Percentiles rank a stretch among this genome's conserved stretches.
Evolutionary conservation across 2,888 invertebrate genomes (phyloP).

Genomic region (Perithous albicinctus): DNA sequence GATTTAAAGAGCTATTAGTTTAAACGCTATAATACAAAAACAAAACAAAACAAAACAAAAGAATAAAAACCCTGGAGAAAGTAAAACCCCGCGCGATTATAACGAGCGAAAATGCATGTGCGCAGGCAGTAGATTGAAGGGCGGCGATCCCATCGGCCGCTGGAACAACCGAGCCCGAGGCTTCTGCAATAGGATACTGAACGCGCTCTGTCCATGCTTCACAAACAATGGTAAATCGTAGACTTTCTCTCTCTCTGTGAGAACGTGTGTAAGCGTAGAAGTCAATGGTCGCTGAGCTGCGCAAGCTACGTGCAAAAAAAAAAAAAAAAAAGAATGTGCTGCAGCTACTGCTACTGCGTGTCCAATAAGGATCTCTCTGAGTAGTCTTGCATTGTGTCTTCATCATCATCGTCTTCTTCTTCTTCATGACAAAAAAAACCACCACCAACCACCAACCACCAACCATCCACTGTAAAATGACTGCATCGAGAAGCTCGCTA

Average conservation of each 20-base stretch:
- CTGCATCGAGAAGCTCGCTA: slow-evolving; percentile 43
- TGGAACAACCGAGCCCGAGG: slow-evolving; percentile 84
- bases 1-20: not conserved
- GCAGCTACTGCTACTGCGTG: slow-evolving; percentile 32
- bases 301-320: slow-evolving; percentile 21
- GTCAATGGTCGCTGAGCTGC: slow-evolving; percentile 51
- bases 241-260: slow-evolving; percentile 65
- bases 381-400: slow-evolving; percentile 61
- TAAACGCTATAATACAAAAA: slow-evolving; percentile 13
- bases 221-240: slow-evolving; percentile 84
- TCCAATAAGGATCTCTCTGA: slow-evolving; percentile 35
- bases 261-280: slow-evolving; percentile 53
- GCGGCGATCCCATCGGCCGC: slow-evolving; percentile 79
- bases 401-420: slow-evolving; percentile 46
- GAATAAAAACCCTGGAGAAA: too few relatives aligned
- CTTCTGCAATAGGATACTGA: slow-evolving; percentile 84
- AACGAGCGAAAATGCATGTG: slow-evolving; percentile 73
- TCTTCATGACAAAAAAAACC: slow-evolving; percentile 25
- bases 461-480: slow-evolving; percentile 41
- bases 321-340: slow-evolving; percentile 34
- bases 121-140: slow-evolving; percentile 82
- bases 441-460: slow-evolving; percentile 38
- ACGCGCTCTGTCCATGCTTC: slow-evolving; percentile 83
- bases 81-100: slow-evolving; percentile 37
- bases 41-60: slow-evolving; percentile 33